phyloP scores from a whole-genome alignment of 1,140 invertebrate genomes.

The Hycleus phaleratus region DNA sequence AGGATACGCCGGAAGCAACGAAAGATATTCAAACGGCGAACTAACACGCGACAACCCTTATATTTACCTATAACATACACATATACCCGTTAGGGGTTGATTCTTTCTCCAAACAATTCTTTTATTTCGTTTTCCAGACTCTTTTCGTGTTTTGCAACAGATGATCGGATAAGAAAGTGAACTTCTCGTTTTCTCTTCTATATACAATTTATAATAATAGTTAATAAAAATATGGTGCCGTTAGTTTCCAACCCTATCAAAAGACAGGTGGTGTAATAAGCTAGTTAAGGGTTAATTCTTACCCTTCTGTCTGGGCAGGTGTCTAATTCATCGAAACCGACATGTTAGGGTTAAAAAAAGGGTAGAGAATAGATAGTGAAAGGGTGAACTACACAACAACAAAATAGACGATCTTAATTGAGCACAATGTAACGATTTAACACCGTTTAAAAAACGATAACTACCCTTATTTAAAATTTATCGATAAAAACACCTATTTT shows the following conservation, averaged over 20 bases:
- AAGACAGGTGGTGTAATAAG: constrained; percentile 13
- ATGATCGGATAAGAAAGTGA: background rate
- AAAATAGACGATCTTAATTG: background rate
- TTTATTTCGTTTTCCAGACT: too few relatives aligned
- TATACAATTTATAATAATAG: background rate
- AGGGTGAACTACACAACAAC: too few relatives aligned
- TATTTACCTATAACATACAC: background rate
- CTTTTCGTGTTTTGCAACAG: background rate
- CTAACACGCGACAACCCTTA: constrained; percentile 16
- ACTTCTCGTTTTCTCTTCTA: constrained; percentile 1
- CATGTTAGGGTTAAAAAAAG: constrained; percentile 5
- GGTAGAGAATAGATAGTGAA: background rate
- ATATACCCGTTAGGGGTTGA: background rate
- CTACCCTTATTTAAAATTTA: background rate
- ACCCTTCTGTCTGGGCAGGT: constrained; percentile 6
- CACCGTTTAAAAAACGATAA: background rate
- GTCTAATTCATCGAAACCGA: constrained; percentile 8
- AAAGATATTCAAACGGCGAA: constrained; percentile 8
- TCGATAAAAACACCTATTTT: background rate
- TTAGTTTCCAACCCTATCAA: background rate
- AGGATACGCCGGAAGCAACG: constrained; percentile 14
- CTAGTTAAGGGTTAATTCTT: constrained; percentile 12
- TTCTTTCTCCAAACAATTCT: background rate
- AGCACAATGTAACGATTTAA: background rate
- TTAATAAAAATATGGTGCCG: background rate